phyloP scores from a whole-genome alignment of 2,797 vertebrate genomes.

The Geotrypetes seraphini region DNA sequence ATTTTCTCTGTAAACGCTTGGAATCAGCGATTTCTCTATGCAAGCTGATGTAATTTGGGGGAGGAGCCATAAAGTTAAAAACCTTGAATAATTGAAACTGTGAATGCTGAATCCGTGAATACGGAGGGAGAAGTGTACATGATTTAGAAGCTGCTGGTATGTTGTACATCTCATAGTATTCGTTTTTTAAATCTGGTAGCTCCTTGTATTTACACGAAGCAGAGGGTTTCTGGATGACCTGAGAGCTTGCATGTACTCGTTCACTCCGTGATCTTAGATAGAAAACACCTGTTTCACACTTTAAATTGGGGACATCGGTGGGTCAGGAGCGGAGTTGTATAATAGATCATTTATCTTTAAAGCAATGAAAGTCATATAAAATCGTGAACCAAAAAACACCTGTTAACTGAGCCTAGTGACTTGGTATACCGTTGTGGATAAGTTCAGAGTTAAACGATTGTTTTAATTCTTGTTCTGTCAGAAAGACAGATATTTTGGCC shows the following conservation, averaged over 20 bases:
- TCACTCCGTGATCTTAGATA: conserved; percentile 12
- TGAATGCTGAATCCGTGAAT: too few relatives aligned
- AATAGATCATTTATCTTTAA: conserved; percentile 39
- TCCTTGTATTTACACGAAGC: conserved; percentile 5
- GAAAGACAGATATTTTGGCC: too few relatives aligned
- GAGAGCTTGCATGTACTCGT: conserved; percentile 1
- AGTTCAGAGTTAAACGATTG: conserved; percentile 11
- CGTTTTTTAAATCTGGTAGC: too few relatives aligned
- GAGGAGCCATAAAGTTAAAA: too few relatives aligned
- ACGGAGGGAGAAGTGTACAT: too few relatives aligned
- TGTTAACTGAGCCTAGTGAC: conserved; percentile 32
- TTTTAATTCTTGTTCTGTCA: conserved; percentile 10
- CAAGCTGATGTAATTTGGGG: too few relatives aligned
- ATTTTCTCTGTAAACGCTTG: too few relatives aligned
- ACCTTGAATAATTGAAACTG: too few relatives aligned
- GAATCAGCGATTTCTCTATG: too few relatives aligned
- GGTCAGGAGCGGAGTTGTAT: conserved; percentile 28
- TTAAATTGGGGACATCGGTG: conserved; percentile 33
- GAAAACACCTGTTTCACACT: conserved; percentile 40
- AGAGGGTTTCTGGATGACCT: not conserved
- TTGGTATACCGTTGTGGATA: conserved; percentile 27
- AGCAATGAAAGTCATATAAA: conserved; percentile 38
- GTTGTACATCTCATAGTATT: too few relatives aligned
- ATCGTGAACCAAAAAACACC: conserved; percentile 43
- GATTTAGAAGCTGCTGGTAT: too few relatives aligned